Evolutionary conservation across 2,888 invertebrate species (phyloP), one percentile per base, ranked within the genome.

Genomic region (Stictocephala bisonia): DNA sequence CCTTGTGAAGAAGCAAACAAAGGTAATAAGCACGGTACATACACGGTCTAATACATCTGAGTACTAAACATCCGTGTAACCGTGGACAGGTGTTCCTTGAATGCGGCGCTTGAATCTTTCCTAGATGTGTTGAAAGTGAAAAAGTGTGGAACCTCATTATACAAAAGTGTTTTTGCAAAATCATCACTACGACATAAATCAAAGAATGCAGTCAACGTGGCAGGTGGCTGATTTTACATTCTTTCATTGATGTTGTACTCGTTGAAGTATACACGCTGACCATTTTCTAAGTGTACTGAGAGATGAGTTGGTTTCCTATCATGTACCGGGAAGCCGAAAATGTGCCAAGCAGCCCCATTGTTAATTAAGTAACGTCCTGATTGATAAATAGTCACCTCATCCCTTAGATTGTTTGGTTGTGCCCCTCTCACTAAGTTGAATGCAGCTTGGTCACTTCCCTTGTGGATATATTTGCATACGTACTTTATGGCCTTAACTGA

Each of bases 261-360:
- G 1, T 3, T 3, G 20, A 67, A 67, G 4, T 40, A 40, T 7
- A 51, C 31, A 6, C n/a, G n/a, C 26, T 68, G 68, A 3, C 48
- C n/a, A 22, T 68, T 68, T 31, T 50, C 31, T 24, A 51, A 20
- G 24, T 68, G 51, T 44, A n/a, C n/a, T n/a, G n/a, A n/a, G n/a
- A n/a, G n/a, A n/a, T n/a, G n/a, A 11, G 66, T 44, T 18, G 40
- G 66, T 7, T 18, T 11, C 24, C 24, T 18, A 9, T 67, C 15
- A 13, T 67, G 66, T 20, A 67, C 18, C 1, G 11, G 24, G 20
- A 18, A 67, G 60, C 77, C 75, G 20, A 80, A 76, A 66, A 81
- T 81, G 64, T 77, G 40, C 73, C 80, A 83, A 27, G 79, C 53
- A 4, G 81, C 82, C 78, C 82, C 81, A 22, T 73, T 75, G 35